These are phyloP conservation scores for Ptychoptera albimana DNA, from an alignment of 2,888 invertebrate species.

Conservation along the genomic window DNA sequence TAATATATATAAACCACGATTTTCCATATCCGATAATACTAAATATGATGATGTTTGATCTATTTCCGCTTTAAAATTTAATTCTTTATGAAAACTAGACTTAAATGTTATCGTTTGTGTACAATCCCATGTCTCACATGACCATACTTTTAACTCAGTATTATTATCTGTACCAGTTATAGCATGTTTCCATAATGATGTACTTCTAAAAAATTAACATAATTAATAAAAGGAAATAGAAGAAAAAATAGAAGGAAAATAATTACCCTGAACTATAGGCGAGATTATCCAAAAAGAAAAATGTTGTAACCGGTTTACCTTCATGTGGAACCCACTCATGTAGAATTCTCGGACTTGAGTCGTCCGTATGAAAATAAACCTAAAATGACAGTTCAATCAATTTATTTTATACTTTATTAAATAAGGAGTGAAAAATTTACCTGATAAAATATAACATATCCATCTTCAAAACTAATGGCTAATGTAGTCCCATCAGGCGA, in stretches of 20 bases:
- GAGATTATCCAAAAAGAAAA: conserved; percentile 91
- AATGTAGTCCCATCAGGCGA: conserved; percentile 91
- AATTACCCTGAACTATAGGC: conserved; percentile 65
- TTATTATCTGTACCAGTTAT: conserved; percentile 84
- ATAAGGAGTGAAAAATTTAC: too few species aligned
- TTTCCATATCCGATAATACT: conserved; percentile 73
- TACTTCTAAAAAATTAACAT: conserved; percentile 27
- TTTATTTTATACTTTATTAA: too few species aligned
- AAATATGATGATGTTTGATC: conserved; percentile 78
- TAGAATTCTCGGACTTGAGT: conserved; percentile 60
- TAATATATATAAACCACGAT: conserved; percentile 70
- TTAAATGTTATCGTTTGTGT: conserved; percentile 70
- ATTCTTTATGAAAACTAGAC: conserved; percentile 27
- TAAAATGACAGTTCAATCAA: conserved; percentile 14
- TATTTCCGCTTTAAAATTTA: conserved; percentile 42
- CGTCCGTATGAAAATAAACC: conserved; percentile 51
- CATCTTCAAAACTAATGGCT: conserved; percentile 78
- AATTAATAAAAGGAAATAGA: conserved; percentile 2
- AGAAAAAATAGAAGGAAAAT: conserved; percentile 2
- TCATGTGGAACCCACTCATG: conserved; percentile 90
- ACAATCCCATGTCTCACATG: conserved; percentile 88
- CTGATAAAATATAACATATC: conserved; percentile 86
- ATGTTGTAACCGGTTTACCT: conserved; percentile 68
- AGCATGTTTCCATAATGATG: conserved; percentile 89
- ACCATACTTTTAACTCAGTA: conserved; percentile 83